Conservation (phyloP, 2,888 invertebrate genomes). For the Laspeyria flexula region DNA sequence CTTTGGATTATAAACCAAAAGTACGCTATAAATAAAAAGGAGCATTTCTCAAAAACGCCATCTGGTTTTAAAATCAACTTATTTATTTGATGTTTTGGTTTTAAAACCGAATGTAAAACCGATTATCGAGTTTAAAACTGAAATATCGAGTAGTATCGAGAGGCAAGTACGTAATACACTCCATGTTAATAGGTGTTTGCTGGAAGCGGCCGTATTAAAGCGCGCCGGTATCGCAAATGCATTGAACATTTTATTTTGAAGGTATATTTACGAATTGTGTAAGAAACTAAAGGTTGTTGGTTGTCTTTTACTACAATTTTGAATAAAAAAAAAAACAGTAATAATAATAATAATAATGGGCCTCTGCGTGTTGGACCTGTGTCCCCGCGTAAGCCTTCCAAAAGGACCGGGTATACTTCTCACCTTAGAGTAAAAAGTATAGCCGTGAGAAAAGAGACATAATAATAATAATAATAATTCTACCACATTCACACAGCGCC, state of each 20-base stretch:
- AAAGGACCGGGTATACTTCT: too few relatives aligned
- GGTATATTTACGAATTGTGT: neutral
- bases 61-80: neutral
- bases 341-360: too few relatives aligned
- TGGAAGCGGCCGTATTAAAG: neutral
- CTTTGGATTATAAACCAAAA: neutral
- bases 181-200: conserved; percentile 20
- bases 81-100: neutral
- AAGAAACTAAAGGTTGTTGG: too few relatives aligned
- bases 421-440: too few relatives aligned
- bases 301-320: too few relatives aligned
- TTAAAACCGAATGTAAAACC: conserved; percentile 2
- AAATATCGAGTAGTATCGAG: neutral
- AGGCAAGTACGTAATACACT: conserved; percentile 25
- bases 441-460: too few relatives aligned
- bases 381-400: too few relatives aligned
- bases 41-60: neutral
- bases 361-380: too few relatives aligned
- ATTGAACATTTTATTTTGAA: neutral
- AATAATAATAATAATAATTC: too few relatives aligned
- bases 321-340: too few relatives aligned
- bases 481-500: too few relatives aligned
- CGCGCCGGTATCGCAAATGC: conserved; percentile 17
- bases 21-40: neutral
- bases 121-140: neutral